Evolutionary conservation across 1,140 invertebrate genomes (phyloP).

Genomic region (Battus philenor): DNA sequence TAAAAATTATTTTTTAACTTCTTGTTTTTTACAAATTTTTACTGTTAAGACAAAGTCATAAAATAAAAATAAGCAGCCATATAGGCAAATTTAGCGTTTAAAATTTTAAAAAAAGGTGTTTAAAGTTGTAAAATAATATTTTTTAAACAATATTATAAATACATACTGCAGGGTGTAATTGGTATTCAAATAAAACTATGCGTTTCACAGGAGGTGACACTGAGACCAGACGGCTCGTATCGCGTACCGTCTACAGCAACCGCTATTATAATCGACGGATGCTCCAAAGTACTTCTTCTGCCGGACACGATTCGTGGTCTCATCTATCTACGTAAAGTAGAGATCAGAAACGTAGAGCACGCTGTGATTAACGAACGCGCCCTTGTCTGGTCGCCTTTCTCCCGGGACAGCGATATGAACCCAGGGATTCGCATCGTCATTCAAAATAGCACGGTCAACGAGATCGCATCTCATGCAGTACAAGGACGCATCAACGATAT

Average conservation of each 20-base stretch:
- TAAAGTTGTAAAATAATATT: too few relatives aligned
- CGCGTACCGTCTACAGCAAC: conserved; percentile 73
- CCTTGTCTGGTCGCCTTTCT: conserved; percentile 53
- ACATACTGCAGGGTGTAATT: too few relatives aligned
- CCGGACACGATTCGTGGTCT: conserved; percentile 63
- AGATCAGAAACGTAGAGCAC: conserved; percentile 43
- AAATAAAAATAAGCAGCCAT: too few relatives aligned
- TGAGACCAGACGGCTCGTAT: conserved; percentile 77
- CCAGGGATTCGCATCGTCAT: conserved; percentile 59
- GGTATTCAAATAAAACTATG: too few relatives aligned
- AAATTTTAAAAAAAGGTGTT: too few relatives aligned
- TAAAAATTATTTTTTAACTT: background rate
- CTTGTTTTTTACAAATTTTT: too few relatives aligned
- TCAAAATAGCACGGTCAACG: conserved; percentile 70
- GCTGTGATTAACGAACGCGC: conserved; percentile 55
- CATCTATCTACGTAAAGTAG: conserved; percentile 49
- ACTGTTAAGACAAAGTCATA: too few relatives aligned
- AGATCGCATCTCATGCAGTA: conserved; percentile 81
- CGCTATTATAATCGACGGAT: conserved; percentile 74
- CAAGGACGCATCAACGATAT: conserved; percentile 83
- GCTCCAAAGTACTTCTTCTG: conserved; percentile 72
- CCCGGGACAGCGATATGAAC: conserved; percentile 42
- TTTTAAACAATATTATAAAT: too few relatives aligned
- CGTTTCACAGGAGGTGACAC: conserved; percentile 75
- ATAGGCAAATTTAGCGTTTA: too few relatives aligned